A percentile compares a stretch with the other conserved stretches of the same genome.
Conservation (phyloP, 2,113 vertebrate species). For the Puma concolor region DNA sequence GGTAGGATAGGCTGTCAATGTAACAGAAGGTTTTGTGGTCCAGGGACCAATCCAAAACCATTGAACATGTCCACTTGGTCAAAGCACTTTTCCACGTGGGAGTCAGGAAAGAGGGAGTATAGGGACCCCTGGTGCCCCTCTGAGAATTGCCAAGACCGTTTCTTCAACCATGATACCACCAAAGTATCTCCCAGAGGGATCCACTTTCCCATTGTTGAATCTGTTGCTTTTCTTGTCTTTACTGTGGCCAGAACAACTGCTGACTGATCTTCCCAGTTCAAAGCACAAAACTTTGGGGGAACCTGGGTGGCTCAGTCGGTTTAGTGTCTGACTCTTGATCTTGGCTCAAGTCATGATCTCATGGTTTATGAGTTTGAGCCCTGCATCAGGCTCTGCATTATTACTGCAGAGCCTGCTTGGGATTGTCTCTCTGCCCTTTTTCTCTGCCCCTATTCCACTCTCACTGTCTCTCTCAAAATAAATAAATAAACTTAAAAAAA, state of each 20-base stretch:
- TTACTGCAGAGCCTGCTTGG: too few relatives aligned
- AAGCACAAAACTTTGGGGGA: background rate
- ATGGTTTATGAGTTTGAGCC: too few relatives aligned
- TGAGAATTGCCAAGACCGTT: conserved; percentile 86
- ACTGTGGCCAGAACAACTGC: background rate
- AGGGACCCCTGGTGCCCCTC: conserved; percentile 89
- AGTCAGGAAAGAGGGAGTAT: conserved; percentile 86
- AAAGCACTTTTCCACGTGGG: conserved; percentile 89
- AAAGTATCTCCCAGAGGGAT: background rate
- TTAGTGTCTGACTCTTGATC: too few relatives aligned
- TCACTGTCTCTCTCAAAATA: too few relatives aligned
- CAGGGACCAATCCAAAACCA: conserved; percentile 95
- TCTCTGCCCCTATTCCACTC: too few relatives aligned
- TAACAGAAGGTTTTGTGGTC: conserved; percentile 94
- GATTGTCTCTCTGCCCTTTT: too few relatives aligned
- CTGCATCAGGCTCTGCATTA: too few relatives aligned
- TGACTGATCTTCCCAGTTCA: background rate
- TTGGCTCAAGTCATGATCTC: too few relatives aligned
- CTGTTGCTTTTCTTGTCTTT: background rate
- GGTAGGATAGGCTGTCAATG: conserved; percentile 93
- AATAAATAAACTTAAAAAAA: too few relatives aligned
- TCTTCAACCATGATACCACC: conserved; percentile 90
- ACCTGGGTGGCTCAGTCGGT: too few relatives aligned
- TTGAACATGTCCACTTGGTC: conserved; percentile 95
- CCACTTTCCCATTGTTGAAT: background rate